Percentiles rank a stretch among this genome's conserved stretches.
Evolutionary conservation across 2,888 invertebrate genomes (phyloP).

Genomic region (Sepiola atlantica): DNA sequence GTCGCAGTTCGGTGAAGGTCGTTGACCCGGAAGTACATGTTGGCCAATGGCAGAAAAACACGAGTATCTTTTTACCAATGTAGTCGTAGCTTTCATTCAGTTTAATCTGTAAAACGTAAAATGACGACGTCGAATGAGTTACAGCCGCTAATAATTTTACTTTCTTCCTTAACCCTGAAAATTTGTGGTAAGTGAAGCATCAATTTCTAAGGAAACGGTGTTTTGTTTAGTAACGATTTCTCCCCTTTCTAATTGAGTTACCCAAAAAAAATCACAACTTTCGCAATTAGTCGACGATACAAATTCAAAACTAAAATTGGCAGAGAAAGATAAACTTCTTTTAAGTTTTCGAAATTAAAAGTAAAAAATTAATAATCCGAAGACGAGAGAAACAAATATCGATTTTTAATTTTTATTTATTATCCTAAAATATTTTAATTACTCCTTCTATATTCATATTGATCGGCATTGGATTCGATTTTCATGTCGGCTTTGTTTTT

Average conservation of each 20-base stretch:
- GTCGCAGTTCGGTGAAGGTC: background rate
- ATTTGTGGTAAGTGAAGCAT: conserved; percentile 18
- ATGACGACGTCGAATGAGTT: conserved; percentile 34
- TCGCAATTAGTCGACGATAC: background rate
- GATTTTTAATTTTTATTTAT: background rate
- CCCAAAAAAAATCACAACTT: background rate
- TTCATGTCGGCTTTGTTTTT: no score
- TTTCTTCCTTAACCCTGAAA: conserved; percentile 38
- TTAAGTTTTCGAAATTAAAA: background rate
- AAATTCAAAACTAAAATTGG: background rate
- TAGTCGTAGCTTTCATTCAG: conserved; percentile 37
- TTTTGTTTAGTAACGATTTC: background rate
- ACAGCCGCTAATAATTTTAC: conserved; percentile 34
- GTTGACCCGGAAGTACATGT: conserved; percentile 63
- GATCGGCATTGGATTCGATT: background rate
- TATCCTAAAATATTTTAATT: background rate
- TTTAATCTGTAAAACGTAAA: background rate
- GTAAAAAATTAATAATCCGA: background rate
- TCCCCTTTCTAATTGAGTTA: background rate
- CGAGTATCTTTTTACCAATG: conserved; percentile 58
- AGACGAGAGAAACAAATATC: background rate
- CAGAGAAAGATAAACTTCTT: background rate
- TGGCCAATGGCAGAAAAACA: conserved; percentile 63
- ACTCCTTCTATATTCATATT: background rate
- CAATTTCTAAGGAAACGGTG: background rate